phyloP scores from a whole-genome alignment of 2,888 invertebrate species.

The Achlya flavicornis region DNA sequence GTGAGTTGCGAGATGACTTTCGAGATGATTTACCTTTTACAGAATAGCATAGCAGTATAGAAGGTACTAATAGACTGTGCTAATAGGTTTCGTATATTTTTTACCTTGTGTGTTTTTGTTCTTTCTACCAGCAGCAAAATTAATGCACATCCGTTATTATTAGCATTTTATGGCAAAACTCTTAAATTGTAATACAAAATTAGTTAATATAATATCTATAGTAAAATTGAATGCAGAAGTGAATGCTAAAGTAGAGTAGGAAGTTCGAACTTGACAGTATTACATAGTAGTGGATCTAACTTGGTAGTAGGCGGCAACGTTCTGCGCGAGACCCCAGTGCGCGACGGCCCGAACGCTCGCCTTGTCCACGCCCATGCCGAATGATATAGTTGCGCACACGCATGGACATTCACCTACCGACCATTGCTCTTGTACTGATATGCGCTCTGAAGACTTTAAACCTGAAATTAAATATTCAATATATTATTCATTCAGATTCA shows the following conservation, averaged over 20 bases:
- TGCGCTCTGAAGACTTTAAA: conserved; percentile 88
- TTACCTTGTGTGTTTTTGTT: too few species aligned
- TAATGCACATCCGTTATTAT: too few species aligned
- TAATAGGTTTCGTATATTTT: too few species aligned
- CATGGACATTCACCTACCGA: conserved; percentile 93
- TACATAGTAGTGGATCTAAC: conserved; percentile 49
- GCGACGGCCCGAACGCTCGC: conserved; percentile 96
- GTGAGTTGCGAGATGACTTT: too few species aligned
- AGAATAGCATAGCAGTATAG: too few species aligned
- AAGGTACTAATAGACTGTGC: too few species aligned
- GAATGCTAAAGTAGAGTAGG: not conserved
- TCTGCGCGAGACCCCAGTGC: conserved; percentile 98
- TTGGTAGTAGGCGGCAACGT: conserved; percentile 96
- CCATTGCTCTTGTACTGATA: conserved; percentile 95
- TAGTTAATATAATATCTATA: not conserved
- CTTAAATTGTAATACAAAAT: too few species aligned
- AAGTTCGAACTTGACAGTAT: not conserved
- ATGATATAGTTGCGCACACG: conserved; percentile 98
- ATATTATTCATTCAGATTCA: not conserved
- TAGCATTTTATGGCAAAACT: too few species aligned
- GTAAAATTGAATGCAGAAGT: not conserved
- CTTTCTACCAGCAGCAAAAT: too few species aligned
- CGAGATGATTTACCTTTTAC: too few species aligned
- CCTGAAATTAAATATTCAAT: conserved; percentile 64
- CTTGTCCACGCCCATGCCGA: conserved; percentile 99